Base-by-base conservation (phyloP, 2,113 vertebrate species). In the Melanotaenia duboulayi region DNA sequence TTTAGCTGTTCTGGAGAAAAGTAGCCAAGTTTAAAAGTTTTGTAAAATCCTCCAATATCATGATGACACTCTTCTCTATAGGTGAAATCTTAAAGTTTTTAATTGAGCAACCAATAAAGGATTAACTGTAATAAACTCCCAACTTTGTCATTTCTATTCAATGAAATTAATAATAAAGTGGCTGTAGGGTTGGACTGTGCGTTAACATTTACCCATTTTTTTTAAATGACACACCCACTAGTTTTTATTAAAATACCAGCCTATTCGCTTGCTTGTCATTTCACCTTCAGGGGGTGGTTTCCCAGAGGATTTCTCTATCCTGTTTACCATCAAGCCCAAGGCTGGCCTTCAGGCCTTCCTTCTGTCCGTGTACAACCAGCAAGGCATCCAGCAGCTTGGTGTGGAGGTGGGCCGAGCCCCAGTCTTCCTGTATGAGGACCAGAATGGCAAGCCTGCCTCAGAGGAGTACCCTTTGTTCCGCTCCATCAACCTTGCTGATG, bases 241-340 rank as follows among this genome's bases (percentile, higher is more conserved):
- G n/a, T 59, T 6, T 62, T 75, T 2, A 24, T 40, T 54, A 37
- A 64, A 56, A 35, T 76, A 35, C 42, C 61, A 50, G 48, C 4
- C 28, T 58, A n/a, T 11, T 13, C 71, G 62, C 16, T 63, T 72
- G 35, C 59, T 68, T 44, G 11, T 49, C 58, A 49, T 65, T 76
- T 24, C 37, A 72, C 58, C 51, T 85, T 66, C 85, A 99, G 97
- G 84, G 86, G 96, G 94, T 86, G 85, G 76, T 82, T 99, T 99
- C 88, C 98, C 98, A 39, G 95, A 96, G 92, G 97, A 99, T 86
- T 99, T 99, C 94, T 99, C 98, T 83, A 94, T 99, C 93, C 86
- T 99, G 87, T 95, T 97, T 91, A 99, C 98, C 82, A 93, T 99
- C 85, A 98, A 96, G 87, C 96, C 97, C 64, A 96, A 97, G 84